Evolutionary conservation across 2,797 vertebrate genomes (phyloP), one percentile per base, ranked within the genome.

Genomic region (Peromyscus aztecus): DNA sequence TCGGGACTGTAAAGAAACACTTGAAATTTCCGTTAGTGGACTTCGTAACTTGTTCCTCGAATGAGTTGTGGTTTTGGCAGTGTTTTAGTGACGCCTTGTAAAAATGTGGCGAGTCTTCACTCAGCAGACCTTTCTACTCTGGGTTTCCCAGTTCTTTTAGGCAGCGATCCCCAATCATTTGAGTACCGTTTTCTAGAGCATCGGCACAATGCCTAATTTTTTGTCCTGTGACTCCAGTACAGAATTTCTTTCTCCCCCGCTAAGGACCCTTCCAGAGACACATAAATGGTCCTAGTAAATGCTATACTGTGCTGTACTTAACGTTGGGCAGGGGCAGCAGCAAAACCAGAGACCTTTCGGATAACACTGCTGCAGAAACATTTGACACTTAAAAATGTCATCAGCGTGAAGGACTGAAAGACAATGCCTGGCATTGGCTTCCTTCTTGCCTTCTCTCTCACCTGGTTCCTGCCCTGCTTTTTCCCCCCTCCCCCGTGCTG

Each of bases 11-110:
- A 4, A 46, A 11, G 76, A 82, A 71, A 37, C 31, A 34, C 75
- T 73, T 49, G 69, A 73, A 52, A 55, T 34, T 43, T 73, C 67
- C 8, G 37, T 73, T 93, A 67, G 59, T 55, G 95, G 94, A 85
- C 77, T 96, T 78, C 55, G 21, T 90, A 91, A 40, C 94, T 92
- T 87, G 85, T 89, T 78, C 49, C 43, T 92, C 0, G 0, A 59
- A n/a, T 69, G 67, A 95, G 90, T 16, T 55, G 1, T 94, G 34
- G 55, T 87, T 84, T 78, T 69, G 31, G 80, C 29, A 34, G 55
- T 43, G 73, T 59, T 93, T 92, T 65, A 92, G 85, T 80, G 29
- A 34, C 31, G 21, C 76, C 37, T 96, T 86, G 96, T 94, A 67
- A 89, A 81, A 84, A 31, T n/a, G 8, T 43, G 31, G 31, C 37